phyloP scores from a whole-genome alignment of 1,140 invertebrate species.

The Conus ventricosus region DNA sequence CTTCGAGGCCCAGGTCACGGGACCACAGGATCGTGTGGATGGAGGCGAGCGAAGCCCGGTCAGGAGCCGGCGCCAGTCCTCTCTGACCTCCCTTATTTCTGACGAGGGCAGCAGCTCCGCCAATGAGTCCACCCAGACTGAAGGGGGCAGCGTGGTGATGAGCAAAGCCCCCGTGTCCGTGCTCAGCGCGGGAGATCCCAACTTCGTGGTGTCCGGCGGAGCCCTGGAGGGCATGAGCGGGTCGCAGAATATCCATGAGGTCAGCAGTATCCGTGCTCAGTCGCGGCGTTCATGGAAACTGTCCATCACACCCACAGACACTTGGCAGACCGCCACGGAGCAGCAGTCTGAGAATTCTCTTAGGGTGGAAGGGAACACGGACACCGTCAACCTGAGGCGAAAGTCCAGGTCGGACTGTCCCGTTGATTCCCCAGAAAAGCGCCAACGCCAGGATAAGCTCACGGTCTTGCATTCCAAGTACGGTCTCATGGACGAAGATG shows the following conservation, averaged over 20 bases:
- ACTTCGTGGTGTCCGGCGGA: background rate
- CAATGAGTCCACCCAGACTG: conserved; percentile 38
- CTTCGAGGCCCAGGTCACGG: conserved; percentile 13
- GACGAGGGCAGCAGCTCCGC: conserved; percentile 10
- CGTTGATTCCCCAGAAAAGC: conserved; percentile 3
- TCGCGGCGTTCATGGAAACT: conserved; percentile 34
- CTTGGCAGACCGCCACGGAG: conserved; percentile 24
- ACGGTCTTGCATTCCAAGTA: conserved; percentile 42
- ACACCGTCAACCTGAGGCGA: background rate
- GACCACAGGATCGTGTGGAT: background rate
- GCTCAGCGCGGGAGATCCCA: conserved; percentile 57
- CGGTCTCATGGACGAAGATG: conserved; percentile 30
- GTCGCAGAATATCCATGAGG: background rate
- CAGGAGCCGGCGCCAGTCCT: background rate
- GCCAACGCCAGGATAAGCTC: conserved; percentile 40
- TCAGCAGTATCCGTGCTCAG: background rate
- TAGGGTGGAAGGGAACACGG: background rate
- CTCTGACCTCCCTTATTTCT: background rate
- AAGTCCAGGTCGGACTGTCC: background rate
- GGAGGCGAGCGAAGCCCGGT: background rate
- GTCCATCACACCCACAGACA: conserved; percentile 30
- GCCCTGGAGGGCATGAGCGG: conserved; percentile 7
- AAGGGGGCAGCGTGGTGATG: conserved; percentile 29
- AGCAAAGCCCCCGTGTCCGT: conserved; percentile 56
- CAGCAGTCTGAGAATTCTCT: background rate